phyloP scores from a whole-genome alignment of 2,113 vertebrate genomes.

The Scalopus aquaticus region DNA sequence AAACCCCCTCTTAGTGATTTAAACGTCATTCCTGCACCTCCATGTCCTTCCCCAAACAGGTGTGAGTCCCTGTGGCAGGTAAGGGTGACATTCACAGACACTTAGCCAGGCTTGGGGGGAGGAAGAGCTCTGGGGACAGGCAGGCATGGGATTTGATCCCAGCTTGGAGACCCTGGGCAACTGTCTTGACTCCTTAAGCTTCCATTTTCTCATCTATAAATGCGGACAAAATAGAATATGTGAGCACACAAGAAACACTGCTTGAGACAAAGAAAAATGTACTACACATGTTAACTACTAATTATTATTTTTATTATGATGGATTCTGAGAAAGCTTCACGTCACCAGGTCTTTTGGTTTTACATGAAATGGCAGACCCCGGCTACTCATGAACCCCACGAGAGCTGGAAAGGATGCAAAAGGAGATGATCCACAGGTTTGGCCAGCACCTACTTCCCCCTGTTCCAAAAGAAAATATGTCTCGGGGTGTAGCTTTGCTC shows the following conservation, averaged over 20 bases:
- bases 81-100: background rate
- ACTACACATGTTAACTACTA: background rate
- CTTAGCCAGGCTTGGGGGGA: background rate
- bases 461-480: background rate
- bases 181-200: background rate
- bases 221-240: background rate
- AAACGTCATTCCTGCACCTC: constrained; percentile 60
- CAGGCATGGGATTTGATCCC: background rate
- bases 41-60: background rate
- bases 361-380: background rate
- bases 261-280: background rate
- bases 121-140: background rate
- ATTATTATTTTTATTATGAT: background rate
- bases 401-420: background rate
- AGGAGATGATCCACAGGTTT: background rate
- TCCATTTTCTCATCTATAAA: background rate
- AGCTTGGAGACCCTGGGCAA: background rate
- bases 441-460: background rate
- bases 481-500: background rate
- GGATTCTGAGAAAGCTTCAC: background rate
- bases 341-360: background rate
- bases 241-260: background rate
- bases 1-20: constrained; percentile 65
- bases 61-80: background rate
- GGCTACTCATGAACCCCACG: background rate